Evolutionary conservation across 2,888 invertebrate genomes (phyloP).

Genomic region (Caenorhabditis parvicauda): DNA sequence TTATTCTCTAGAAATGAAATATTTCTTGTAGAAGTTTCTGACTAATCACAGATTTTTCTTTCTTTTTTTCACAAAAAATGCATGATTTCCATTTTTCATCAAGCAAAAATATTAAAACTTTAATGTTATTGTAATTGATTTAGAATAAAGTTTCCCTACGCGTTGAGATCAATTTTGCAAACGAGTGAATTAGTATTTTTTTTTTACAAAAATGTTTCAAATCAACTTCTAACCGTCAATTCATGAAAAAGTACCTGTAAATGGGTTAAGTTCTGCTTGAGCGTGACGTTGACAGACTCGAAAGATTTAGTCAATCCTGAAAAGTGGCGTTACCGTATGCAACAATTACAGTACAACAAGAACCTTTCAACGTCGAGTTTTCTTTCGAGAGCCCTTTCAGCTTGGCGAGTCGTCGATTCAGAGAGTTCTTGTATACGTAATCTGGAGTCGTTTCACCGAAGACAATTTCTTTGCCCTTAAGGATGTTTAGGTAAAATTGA

Average conservation of each 20-base stretch:
- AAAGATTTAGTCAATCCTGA: constrained; percentile 13
- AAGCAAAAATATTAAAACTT: no score
- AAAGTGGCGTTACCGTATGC: no score
- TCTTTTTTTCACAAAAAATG: no score
- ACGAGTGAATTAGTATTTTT: background rate
- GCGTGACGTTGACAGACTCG: constrained; percentile 16
- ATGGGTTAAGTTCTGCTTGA: constrained; percentile 24
- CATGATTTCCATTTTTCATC: no score
- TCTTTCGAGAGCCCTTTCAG: constrained; percentile 2
- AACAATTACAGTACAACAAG: no score
- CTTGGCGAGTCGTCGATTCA: constrained; percentile 11
- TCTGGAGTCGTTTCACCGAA: constrained; percentile 15
- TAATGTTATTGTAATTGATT: no score
- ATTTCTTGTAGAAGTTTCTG: no score
- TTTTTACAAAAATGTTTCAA: background rate
- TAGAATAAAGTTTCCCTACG: no score
- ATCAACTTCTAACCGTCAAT: background rate
- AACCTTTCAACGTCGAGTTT: constrained; percentile 10
- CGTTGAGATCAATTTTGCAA: background rate
- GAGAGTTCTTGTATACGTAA: constrained; percentile 13
- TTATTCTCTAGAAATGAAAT: no score
- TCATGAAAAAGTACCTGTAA: constrained; percentile 21
- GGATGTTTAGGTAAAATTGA: no score
- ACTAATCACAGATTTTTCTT: no score
- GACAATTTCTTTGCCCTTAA: constrained; percentile 8